Evolutionary conservation across 2,797 vertebrate genomes (phyloP).

Genomic region (Gobionotothen gibberifrons): DNA sequence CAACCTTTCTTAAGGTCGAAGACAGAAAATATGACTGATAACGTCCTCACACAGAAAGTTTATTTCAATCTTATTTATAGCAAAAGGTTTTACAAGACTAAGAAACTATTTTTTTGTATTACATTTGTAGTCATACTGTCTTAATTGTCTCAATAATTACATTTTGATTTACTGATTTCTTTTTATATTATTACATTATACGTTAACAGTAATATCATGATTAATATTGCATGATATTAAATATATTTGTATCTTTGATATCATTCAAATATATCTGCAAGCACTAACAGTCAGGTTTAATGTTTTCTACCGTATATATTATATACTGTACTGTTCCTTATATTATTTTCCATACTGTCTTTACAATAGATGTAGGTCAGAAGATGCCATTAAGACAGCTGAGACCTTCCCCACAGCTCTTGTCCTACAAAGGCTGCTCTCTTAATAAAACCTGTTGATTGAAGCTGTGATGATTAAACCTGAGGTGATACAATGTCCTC

Average conservation of each 20-base stretch:
- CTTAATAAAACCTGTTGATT: constrained; percentile 59
- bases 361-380: constrained; percentile 4
- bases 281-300: neutral
- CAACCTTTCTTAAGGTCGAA: neutral
- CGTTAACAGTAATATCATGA: neutral
- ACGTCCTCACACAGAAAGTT: neutral
- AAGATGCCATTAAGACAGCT: constrained; percentile 6
- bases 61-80: neutral
- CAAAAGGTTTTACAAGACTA: constrained; percentile 3
- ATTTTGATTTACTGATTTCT: neutral
- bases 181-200: neutral
- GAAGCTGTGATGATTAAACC: constrained; percentile 37
- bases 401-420: neutral
- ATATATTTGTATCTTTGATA: too few relatives aligned
- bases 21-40: constrained; percentile 5
- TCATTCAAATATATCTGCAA: neutral
- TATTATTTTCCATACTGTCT: neutral
- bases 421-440: neutral
- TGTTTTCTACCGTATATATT: too few relatives aligned
- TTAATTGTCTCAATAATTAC: neutral
- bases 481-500: constrained; percentile 34
- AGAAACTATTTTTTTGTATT: neutral
- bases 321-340: neutral
- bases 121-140: neutral
- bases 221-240: neutral